Conservation (phyloP, 2,888 invertebrate species). For the Punctoribates punctum region DNA sequence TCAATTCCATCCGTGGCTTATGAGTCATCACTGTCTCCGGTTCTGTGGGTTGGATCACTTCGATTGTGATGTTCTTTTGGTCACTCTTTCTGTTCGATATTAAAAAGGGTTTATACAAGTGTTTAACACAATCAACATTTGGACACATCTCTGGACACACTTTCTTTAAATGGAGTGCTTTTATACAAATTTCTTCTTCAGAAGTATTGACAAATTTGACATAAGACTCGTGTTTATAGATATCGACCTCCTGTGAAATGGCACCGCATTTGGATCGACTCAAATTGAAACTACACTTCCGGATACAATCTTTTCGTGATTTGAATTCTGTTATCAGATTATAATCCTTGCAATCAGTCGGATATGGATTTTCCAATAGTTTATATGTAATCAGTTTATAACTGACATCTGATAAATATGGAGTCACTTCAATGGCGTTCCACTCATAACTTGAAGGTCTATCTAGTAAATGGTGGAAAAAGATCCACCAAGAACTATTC, state of each 20-base stretch:
- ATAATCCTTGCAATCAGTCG: conserved; percentile 9
- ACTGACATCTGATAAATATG: neutral
- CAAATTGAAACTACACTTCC: neutral
- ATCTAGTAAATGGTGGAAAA: neutral
- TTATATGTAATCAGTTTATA: neutral
- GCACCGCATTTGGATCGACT: neutral
- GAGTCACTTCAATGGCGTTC: neutral
- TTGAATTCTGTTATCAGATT: neutral
- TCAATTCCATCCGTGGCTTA: neutral
- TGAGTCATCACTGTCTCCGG: neutral
- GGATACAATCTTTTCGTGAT: neutral
- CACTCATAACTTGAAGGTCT: neutral
- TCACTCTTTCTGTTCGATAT: neutral
- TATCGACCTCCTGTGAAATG: conserved; percentile 3
- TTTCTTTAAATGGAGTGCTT: neutral
- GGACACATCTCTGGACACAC: neutral
- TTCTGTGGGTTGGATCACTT: neutral
- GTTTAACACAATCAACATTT: neutral
- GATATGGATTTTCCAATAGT: neutral
- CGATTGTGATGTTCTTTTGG: neutral
- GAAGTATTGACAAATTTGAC: conserved; percentile 19
- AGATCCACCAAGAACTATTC: neutral
- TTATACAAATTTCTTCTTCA: neutral
- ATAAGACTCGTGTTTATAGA: conserved; percentile 10
- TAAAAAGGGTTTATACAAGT: neutral